These are phyloP conservation scores for Drosophila nigromelanica DNA, from an alignment of 1,140 invertebrate genomes.

Conservation along the genomic window DNA sequence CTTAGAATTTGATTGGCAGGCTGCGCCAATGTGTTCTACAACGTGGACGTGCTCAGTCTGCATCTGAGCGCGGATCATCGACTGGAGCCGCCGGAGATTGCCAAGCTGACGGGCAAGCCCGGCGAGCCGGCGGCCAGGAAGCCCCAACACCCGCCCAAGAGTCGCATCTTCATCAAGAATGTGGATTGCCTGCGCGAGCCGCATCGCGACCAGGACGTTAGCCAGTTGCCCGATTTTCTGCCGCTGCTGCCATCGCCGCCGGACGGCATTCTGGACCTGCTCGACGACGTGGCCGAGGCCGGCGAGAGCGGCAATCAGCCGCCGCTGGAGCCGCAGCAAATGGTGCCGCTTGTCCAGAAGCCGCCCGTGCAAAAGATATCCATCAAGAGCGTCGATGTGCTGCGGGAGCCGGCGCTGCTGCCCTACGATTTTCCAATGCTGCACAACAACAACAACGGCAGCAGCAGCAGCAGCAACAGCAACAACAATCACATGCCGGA, in stretches of 20 bases:
- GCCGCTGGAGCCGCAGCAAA: slow-evolving; percentile 9
- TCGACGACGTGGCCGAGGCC: slow-evolving; percentile 53
- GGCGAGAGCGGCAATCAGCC: neutral
- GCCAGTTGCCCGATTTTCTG: slow-evolving; percentile 45
- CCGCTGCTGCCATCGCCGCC: slow-evolving; percentile 38
- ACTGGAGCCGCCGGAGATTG: slow-evolving; percentile 76
- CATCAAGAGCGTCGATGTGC: slow-evolving; percentile 80
- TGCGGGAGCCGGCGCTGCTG: slow-evolving; percentile 69
- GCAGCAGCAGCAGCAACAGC: neutral
- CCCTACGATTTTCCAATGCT: slow-evolving; percentile 67
- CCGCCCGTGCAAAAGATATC: slow-evolving; percentile 74
- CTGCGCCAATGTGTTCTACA: slow-evolving; percentile 84
- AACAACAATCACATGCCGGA: slow-evolving; percentile 42
- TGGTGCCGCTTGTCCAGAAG: slow-evolving; percentile 16
- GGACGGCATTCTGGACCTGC: slow-evolving; percentile 58
- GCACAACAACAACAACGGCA: too few relatives aligned
- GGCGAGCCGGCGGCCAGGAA: slow-evolving; percentile 11
- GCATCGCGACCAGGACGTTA: slow-evolving; percentile 35
- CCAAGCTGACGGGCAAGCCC: slow-evolving; percentile 14
- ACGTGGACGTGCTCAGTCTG: slow-evolving; percentile 81
- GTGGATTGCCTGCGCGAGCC: slow-evolving; percentile 77
- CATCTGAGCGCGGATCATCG: slow-evolving; percentile 85
- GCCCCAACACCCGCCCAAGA: slow-evolving; percentile 40
- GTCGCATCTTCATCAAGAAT: slow-evolving; percentile 79
- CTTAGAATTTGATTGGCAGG: slow-evolving; percentile 49